Evolutionary conservation across 1,140 invertebrate species (phyloP).

Genomic region (Rhagoletis zephyria): DNA sequence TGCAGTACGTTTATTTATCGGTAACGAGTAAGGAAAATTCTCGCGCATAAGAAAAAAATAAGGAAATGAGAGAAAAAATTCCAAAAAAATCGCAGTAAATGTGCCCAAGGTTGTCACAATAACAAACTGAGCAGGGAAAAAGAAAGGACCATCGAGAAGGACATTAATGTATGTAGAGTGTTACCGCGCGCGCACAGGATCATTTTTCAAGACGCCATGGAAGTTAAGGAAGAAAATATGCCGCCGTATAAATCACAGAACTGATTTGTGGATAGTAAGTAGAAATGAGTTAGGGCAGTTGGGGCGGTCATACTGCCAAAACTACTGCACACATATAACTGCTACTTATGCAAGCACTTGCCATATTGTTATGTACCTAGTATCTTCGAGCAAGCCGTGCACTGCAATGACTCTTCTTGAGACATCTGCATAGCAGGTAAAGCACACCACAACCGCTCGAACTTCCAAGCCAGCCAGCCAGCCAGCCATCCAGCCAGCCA

Average conservation of each 20-base stretch:
- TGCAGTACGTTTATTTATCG: background rate
- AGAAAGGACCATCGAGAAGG: background rate
- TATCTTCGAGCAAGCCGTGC: background rate
- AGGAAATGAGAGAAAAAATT: background rate
- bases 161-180: background rate
- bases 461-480: background rate
- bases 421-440: slow-evolving; percentile 43
- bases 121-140: slow-evolving; percentile 12
- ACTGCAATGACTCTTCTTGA: background rate
- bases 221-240: slow-evolving; percentile 37
- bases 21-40: background rate
- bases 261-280: slow-evolving; percentile 23
- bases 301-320: background rate
- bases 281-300: background rate
- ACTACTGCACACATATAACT: background rate
- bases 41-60: background rate
- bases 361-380: background rate
- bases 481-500: too few relatives aligned
- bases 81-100: slow-evolving; percentile 24
- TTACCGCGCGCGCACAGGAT: background rate
- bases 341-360: background rate
- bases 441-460: background rate
- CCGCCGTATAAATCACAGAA: slow-evolving; percentile 30
- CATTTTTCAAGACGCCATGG: slow-evolving; percentile 22
- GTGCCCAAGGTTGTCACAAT: slow-evolving; percentile 48